Evolutionary conservation across 2,797 vertebrate genomes (phyloP).

Genomic region (Naso thynnoides): DNA sequence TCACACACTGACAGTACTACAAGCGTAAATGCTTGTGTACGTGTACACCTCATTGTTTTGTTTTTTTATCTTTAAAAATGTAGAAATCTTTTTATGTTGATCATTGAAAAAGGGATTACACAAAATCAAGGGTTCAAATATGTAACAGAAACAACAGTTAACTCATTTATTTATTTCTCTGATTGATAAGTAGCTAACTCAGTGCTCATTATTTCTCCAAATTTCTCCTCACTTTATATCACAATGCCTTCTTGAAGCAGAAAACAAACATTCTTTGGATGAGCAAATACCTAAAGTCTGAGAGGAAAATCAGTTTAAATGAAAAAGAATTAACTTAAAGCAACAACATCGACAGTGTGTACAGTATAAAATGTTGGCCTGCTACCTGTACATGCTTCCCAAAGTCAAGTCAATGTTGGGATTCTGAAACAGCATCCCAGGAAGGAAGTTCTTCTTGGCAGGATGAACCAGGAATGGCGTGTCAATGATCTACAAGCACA

Average conservation of each 20-base stretch:
- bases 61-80: not conserved
- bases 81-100: not conserved
- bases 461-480: conserved; percentile 92
- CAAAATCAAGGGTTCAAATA: not conserved
- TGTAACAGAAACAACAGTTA: not conserved
- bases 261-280: not conserved
- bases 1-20: not conserved
- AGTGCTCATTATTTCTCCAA: not conserved
- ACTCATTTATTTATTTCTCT: not conserved
- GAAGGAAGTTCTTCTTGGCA: conserved; percentile 91
- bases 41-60: not conserved
- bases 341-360: not conserved
- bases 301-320: not conserved
- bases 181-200: not conserved
- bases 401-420: conserved; percentile 91
- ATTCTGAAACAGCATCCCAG: conserved; percentile 91
- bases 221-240: not conserved
- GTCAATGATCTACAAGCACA: conserved; percentile 90
- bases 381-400: conserved; percentile 94
- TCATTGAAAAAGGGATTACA: not conserved
- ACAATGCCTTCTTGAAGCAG: not conserved
- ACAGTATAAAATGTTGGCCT: not conserved
- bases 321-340: not conserved
- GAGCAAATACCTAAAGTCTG: not conserved
- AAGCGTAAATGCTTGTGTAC: not conserved